These are phyloP conservation scores for Hylaeus volcanicus DNA, from an alignment of 1,140 invertebrate species.

Conservation along the genomic window DNA sequence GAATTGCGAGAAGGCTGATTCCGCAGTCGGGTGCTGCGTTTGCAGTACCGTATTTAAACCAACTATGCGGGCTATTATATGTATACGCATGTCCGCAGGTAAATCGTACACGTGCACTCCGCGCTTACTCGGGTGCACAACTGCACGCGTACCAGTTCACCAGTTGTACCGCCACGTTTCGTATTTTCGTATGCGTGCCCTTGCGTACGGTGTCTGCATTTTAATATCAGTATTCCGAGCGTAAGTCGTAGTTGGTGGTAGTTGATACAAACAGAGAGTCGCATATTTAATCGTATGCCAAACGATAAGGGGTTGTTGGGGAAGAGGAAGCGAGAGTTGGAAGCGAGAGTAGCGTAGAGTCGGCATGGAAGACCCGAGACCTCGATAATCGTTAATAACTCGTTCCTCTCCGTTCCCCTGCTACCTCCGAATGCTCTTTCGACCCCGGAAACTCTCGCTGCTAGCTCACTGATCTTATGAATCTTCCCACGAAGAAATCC, in stretches of 20 bases:
- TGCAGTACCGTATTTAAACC: constrained; percentile 12
- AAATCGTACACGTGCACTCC: neutral
- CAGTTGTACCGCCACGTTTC: neutral
- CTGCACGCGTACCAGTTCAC: neutral
- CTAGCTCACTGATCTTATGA: constrained; percentile 55
- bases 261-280: constrained; percentile 26
- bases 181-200: neutral
- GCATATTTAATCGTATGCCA: constrained; percentile 48
- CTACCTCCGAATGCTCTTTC: constrained; percentile 2
- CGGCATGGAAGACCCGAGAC: constrained; percentile 40
- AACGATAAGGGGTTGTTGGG: constrained; percentile 19
- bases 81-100: neutral
- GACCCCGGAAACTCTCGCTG: constrained; percentile 43
- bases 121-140: neutral
- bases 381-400: constrained; percentile 67
- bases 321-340: neutral
- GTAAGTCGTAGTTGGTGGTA: constrained; percentile 7
- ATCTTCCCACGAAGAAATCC: constrained; percentile 63
- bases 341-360: neutral
- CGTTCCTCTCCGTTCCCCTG: constrained; percentile 2
- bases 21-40: constrained; percentile 21
- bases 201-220: constrained; percentile 30
- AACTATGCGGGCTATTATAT: neutral
- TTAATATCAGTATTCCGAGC: constrained; percentile 27
- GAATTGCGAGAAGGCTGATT: constrained; percentile 47